Base-by-base conservation (phyloP, 2,888 invertebrate genomes). In the Boloria euphrosyne region DNA sequence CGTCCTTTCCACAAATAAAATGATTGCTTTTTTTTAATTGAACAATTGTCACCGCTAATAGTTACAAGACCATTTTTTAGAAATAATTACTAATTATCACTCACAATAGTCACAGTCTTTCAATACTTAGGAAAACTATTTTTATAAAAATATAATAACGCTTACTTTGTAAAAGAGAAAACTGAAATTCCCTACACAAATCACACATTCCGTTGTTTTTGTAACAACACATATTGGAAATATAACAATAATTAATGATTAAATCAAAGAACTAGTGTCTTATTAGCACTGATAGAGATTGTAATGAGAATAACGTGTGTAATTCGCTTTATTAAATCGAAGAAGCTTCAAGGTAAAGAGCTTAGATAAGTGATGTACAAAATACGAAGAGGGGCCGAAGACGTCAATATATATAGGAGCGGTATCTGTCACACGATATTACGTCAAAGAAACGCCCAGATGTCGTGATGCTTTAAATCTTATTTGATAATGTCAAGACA, bases 361-460 rank as follows among this genome's bases (percentile, higher is more conserved):
- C 90, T 90, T 86, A 87, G 90, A 90, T 91, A 90, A 89, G 88
- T 81, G 77, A 78, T 83, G 87, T 82, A 89, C 86, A 83, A 86
- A 90, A 91, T 91, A 90, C 86, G 81, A 83, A 78, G 82, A 80
- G 81, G 76, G 78, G 80, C 78, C 77, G 78, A 81, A 86, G 83
- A 82, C 87, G 84, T 86, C 89, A 85, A 82, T 90, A 90, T 92
- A 87, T 91, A 92, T 91, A 86, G 83, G 87, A 78, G 81, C 85
- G 85, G 80, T 91, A 92, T 86, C 90, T 82, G 78, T 86, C 86
- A 78, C 79, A 81, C 85, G 86, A 87, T 85, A 79, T 89, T 90
- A 91, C 92, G 92, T 92, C 92, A 92, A 87, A 90, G 87, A 80
- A 89, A 88, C 90, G 90, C 88, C 90, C 90, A 83, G 89, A 84